Evolutionary conservation across 2,797 vertebrate species (phyloP).

Genomic region (Rhinella marina): DNA sequence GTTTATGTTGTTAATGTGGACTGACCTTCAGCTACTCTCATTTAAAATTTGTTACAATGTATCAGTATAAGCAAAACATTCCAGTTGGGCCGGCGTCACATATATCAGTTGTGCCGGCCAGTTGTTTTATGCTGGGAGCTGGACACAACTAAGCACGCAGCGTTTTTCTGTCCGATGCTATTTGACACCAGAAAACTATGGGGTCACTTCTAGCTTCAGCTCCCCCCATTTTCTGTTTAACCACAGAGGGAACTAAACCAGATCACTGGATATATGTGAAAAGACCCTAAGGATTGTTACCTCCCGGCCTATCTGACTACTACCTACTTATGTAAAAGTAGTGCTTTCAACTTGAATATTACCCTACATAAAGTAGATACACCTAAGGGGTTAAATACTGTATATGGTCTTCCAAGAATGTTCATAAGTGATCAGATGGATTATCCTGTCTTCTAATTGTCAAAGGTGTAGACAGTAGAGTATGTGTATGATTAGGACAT

Average conservation of each 20-base stretch:
- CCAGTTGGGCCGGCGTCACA: no score
- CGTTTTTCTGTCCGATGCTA: no score
- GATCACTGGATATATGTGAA: no score
- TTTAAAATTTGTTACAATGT: background rate
- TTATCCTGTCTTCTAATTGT: slow-evolving; percentile 13
- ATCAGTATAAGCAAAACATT: background rate
- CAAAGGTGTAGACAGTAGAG: slow-evolving; percentile 20
- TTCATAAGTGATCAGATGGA: background rate
- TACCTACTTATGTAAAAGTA: background rate
- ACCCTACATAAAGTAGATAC: background rate
- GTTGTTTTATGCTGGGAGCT: no score
- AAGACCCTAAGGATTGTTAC: background rate
- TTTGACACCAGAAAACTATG: no score
- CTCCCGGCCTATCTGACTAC: background rate
- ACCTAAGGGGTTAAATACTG: background rate
- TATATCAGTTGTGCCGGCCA: no score
- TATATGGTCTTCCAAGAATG: background rate
- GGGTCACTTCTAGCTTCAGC: no score
- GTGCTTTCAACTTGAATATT: background rate
- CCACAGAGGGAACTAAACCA: no score
- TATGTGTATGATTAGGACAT: slow-evolving; percentile 42
- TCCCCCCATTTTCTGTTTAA: no score
- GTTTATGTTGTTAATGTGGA: no score
- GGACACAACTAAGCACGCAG: no score
- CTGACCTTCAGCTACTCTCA: background rate